Percentiles rank a stretch among this genome's conserved stretches.
phyloP scores from a whole-genome alignment of 2,113 vertebrate species.

The Pterophyllum scalare region DNA sequence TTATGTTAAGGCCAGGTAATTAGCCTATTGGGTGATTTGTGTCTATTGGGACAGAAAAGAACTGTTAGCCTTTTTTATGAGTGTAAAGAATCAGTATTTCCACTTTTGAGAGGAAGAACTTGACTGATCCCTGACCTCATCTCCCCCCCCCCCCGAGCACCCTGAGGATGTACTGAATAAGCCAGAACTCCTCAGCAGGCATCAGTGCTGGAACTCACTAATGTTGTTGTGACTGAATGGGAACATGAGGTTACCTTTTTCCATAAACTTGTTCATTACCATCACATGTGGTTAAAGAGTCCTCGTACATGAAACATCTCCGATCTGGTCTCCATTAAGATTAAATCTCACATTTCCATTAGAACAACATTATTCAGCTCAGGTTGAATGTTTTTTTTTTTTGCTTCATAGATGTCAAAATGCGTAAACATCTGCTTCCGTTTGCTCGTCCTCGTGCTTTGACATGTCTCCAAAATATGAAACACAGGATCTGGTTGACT shows the following conservation, averaged over 20 bases:
- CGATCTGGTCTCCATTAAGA: not conserved
- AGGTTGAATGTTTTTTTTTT: not conserved
- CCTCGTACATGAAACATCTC: not conserved
- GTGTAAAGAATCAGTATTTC: not conserved
- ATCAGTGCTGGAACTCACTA: not conserved
- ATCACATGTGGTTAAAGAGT: not conserved
- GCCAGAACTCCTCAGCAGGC: not conserved
- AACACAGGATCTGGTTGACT: constrained; percentile 12
- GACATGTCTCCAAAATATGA: constrained; percentile 25
- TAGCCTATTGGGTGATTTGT: not conserved
- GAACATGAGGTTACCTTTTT: not conserved
- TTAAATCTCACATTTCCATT: not conserved
- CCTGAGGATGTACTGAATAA: not conserved
- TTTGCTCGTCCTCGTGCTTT: not conserved
- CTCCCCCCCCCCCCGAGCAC: not conserved
- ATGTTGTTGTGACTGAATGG: not conserved
- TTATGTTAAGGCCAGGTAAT: not conserved
- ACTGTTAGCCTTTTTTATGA: not conserved
- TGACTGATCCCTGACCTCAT: not conserved
- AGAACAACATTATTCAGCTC: constrained; percentile 1
- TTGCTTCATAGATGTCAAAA: constrained; percentile 3
- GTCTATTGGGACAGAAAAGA: not conserved
- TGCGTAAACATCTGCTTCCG: constrained; percentile 2
- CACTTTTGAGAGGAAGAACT: not conserved
- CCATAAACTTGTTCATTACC: not conserved